These are phyloP conservation scores for Dendrolimus punctatus DNA, from an alignment of 1,140 invertebrate species.

Conservation along the genomic window DNA sequence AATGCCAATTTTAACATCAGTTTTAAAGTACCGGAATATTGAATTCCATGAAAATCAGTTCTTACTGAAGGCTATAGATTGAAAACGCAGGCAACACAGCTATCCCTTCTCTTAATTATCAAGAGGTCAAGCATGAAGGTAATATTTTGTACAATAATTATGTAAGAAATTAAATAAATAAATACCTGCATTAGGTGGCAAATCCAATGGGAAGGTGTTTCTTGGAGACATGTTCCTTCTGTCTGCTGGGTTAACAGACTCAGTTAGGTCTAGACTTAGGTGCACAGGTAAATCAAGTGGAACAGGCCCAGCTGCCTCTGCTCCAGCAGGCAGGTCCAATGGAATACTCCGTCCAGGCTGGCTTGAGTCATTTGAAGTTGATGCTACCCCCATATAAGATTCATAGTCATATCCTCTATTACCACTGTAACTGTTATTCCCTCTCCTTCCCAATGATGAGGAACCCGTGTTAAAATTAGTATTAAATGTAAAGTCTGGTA, in stretches of 20 bases:
- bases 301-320: constrained; percentile 40
- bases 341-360: constrained; percentile 45
- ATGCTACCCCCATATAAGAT: constrained; percentile 39
- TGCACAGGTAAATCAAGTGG: constrained; percentile 52
- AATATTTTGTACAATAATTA: too few relatives aligned
- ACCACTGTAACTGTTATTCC: constrained; percentile 39
- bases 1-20: too few relatives aligned
- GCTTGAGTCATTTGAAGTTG: constrained; percentile 36
- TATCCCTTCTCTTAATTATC: too few relatives aligned
- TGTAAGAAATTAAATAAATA: not conserved
- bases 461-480: constrained; percentile 57
- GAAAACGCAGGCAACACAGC: too few relatives aligned
- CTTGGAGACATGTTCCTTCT: constrained; percentile 53
- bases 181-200: constrained; percentile 58
- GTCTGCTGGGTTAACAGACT: constrained; percentile 59
- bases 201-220: constrained; percentile 59
- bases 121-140: too few relatives aligned
- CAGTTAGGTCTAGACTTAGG: constrained; percentile 60
- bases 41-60: too few relatives aligned
- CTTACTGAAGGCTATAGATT: too few relatives aligned
- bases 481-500: constrained; percentile 75
- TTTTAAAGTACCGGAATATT: too few relatives aligned
- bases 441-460: constrained; percentile 39
- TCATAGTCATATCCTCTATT: constrained; percentile 56
- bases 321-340: constrained; percentile 56